Evolutionary conservation across 2,797 vertebrate genomes (phyloP).

Genomic region (Kryptolebias ocellatus): DNA sequence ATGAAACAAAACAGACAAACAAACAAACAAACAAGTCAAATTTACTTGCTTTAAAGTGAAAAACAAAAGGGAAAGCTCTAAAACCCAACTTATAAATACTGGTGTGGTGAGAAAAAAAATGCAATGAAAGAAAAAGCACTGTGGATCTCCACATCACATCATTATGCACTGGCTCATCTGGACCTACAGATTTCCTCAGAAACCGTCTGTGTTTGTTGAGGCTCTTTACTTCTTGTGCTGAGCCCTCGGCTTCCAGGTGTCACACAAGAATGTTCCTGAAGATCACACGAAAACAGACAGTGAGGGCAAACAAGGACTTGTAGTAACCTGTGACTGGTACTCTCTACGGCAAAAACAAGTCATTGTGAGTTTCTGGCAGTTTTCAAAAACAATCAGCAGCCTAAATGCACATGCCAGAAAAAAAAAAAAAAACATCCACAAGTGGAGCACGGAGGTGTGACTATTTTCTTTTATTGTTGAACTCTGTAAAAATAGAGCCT

Average conservation of each 20-base stretch:
- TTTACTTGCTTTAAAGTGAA: too few relatives aligned
- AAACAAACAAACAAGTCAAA: too few relatives aligned
- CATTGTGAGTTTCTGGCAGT: conserved; percentile 19
- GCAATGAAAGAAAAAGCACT: too few relatives aligned
- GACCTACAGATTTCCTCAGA: conserved; percentile 33
- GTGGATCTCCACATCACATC: background rate
- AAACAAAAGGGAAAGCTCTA: too few relatives aligned
- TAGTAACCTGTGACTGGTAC: conserved; percentile 56
- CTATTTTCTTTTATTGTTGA: background rate
- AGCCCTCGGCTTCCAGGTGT: conserved; percentile 71
- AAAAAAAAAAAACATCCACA: background rate
- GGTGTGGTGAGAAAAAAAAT: too few relatives aligned
- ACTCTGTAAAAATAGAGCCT: background rate
- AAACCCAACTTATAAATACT: too few relatives aligned
- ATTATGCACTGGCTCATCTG: background rate
- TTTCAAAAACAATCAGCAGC: conserved; percentile 19
- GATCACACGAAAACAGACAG: conserved; percentile 38
- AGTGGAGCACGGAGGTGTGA: background rate
- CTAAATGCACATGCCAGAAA: background rate
- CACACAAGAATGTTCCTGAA: conserved; percentile 68
- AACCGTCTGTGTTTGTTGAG: conserved; percentile 54
- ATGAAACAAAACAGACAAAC: too few relatives aligned
- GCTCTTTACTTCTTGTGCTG: conserved; percentile 58
- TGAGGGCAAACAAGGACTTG: conserved; percentile 51
- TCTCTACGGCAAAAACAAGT: conserved; percentile 7